phyloP scores from a whole-genome alignment of 2,113 vertebrate species.

The Galbula dea region DNA sequence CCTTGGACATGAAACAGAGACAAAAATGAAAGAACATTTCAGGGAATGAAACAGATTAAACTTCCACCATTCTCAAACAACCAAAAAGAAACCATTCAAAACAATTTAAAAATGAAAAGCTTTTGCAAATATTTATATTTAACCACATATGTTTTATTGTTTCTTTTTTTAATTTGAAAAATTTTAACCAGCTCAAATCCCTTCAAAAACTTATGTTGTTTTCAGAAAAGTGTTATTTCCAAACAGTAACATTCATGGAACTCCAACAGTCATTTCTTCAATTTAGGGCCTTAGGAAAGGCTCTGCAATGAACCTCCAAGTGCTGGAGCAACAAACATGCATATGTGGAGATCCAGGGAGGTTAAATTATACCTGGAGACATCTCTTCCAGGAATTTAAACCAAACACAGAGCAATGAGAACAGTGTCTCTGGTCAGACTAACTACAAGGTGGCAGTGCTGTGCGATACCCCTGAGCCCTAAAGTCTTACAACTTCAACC shows the following conservation, averaged over 20 bases:
- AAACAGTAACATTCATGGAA: neutral
- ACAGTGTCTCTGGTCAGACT: neutral
- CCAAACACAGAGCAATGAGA: neutral
- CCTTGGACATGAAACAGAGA: neutral
- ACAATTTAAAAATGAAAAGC: neutral
- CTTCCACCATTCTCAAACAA: neutral
- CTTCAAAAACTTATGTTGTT: neutral
- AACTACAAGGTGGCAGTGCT: neutral
- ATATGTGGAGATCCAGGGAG: neutral
- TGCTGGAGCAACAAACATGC: neutral
- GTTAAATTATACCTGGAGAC: neutral
- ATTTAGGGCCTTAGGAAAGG: neutral
- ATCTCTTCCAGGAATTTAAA: neutral
- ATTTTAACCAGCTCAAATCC: neutral
- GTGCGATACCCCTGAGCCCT: neutral
- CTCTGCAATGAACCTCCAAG: neutral
- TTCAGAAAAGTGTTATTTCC: neutral
- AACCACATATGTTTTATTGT: neutral
- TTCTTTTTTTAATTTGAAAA: neutral
- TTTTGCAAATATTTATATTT: neutral
- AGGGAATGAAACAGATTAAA: neutral
- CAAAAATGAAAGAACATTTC: neutral
- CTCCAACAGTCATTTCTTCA: neutral
- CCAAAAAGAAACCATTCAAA: neutral
- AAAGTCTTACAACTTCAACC: neutral